These are phyloP conservation scores for Microchrysa polita DNA, from an alignment of 2,888 invertebrate genomes.

Conservation along the genomic window DNA sequence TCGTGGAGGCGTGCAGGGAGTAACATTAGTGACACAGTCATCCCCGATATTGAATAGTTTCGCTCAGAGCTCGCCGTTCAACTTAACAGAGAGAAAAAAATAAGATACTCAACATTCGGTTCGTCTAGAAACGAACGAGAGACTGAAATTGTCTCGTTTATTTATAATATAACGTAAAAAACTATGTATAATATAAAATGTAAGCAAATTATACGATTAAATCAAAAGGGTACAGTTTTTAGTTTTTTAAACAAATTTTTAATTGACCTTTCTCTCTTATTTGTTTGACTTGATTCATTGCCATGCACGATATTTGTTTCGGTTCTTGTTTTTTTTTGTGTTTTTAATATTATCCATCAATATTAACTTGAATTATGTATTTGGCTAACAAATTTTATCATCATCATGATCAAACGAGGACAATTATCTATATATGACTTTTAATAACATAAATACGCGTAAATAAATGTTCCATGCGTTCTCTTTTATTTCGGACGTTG, in stretches of 20 bases:
- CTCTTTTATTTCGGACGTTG: background rate
- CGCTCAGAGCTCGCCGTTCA: no score
- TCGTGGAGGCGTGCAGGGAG: background rate
- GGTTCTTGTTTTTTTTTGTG: background rate
- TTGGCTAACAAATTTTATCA: constrained; percentile 16
- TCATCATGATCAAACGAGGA: background rate
- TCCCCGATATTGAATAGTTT: background rate
- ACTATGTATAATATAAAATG: background rate
- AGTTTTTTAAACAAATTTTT: constrained; percentile 22
- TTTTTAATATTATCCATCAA: background rate
- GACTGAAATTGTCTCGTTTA: background rate
- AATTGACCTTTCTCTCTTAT: constrained; percentile 14
- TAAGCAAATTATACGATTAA: constrained; percentile 1
- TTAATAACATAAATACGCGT: constrained; percentile 17
- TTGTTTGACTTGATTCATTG: constrained; percentile 27
- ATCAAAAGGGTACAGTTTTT: background rate
- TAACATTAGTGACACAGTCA: no score
- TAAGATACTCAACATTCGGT: background rate
- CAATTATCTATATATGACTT: constrained; percentile 2
- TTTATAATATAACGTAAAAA: no score
- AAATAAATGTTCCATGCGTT: constrained; percentile 14
- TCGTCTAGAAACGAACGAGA: background rate
- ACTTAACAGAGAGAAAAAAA: no score
- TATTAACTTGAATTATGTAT: constrained; percentile 16
- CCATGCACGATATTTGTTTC: background rate